Evolutionary conservation across 2,888 invertebrate species (phyloP).

Genomic region (Pycnomerus fuliginosus): DNA sequence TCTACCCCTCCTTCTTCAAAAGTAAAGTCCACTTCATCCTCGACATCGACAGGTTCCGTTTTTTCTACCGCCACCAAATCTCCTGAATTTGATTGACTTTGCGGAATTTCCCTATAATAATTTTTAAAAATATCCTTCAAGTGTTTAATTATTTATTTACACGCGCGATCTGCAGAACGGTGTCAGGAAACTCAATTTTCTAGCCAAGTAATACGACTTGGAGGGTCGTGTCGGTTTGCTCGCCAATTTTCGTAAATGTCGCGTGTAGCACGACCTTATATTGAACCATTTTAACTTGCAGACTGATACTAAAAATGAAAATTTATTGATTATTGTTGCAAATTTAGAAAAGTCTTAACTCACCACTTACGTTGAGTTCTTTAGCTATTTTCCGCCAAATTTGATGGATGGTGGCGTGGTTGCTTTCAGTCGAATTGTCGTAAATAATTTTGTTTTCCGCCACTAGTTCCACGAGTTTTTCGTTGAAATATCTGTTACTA

Average conservation of each 20-base stretch:
- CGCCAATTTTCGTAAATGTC: conserved; percentile 5
- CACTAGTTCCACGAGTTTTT: too few relatives aligned
- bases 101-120: too few relatives aligned
- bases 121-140: too few relatives aligned
- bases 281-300: conserved; percentile 9
- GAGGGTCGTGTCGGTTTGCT: not conserved
- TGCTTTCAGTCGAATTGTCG: too few relatives aligned
- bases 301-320: conserved; percentile 3
- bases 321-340: too few relatives aligned
- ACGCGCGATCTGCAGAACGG: conserved; percentile 6
- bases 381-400: conserved; percentile 12
- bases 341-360: too few relatives aligned
- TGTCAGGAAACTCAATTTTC: conserved; percentile 3
- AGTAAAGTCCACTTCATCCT: not conserved
- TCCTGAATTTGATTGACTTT: too few relatives aligned
- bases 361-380: conserved; percentile 9
- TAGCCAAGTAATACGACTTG: conserved; percentile 9
- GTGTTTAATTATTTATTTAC: not conserved
- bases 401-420: too few relatives aligned
- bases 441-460: too few relatives aligned
- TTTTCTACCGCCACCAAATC: too few relatives aligned
- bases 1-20: not conserved
- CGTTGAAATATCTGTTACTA: too few relatives aligned
- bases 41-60: too few relatives aligned
- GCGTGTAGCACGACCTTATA: conserved; percentile 8